Evolutionary conservation across 2,888 invertebrate genomes (phyloP), one percentile per base, ranked within the genome.

Genomic region (Cyclophora punctaria): DNA sequence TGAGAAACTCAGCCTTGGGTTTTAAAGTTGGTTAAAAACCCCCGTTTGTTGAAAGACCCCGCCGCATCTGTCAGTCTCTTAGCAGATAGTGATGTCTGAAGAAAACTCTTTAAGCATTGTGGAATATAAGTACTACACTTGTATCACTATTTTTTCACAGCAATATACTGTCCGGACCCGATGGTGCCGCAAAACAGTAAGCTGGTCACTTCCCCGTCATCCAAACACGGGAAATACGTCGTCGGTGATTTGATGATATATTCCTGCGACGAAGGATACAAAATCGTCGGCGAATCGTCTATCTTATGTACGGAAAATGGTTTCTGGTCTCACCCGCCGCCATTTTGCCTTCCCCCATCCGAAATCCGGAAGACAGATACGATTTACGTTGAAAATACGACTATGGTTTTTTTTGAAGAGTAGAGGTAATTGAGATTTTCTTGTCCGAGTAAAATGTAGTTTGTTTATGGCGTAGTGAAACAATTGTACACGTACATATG

Each of bases 231-330:
- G 44, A 90, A 92, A 59, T 93, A 94, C 69, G 92, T 93, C 20
- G 96, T 95, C 0, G 96, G 96, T 2, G 93, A 95, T 53, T 89
- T 95, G 51, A 92, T 96, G 63, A 93, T 93, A 67, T 96, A 95
- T 80, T 91, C 93, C 44, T 87, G 87, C 51, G 62, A 71, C 2
- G 69, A 73, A 0, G 74, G 72, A 0, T 80, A 65, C 52, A 70
- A 78, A 35, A 69, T 83, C 4, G 70, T 92, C 35, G 96, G 96
- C 3, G 95, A 96, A 74, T 91, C 93, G 0, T 94, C 94, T 56
- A 93, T 95, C 62, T 94, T 96, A 45, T 96, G 96, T 83, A 95
- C 95, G 4, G 96, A 96, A 76, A 94, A 93, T 55, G 96, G 96
- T 46, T 93, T 93, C 71, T 96, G 96, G 96, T 95, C 96, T 2